Evolutionary conservation across 2,888 invertebrate genomes (phyloP).

Genomic region (Drosophila recens): DNA sequence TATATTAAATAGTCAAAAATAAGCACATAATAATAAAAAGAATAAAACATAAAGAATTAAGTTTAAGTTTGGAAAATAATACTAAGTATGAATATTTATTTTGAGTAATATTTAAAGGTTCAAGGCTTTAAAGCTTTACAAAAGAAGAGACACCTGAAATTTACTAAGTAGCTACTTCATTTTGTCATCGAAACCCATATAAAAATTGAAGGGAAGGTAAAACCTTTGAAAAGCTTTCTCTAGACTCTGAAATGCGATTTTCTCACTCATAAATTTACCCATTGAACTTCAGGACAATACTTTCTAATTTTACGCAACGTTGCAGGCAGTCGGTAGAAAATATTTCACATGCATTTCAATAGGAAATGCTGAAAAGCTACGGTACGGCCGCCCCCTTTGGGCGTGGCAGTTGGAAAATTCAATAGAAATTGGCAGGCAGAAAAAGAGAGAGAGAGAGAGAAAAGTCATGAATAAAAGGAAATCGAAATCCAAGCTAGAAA

Average conservation of each 20-base stretch:
- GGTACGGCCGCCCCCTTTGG: not conserved
- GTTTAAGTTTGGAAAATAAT: not conserved
- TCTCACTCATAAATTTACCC: slow-evolving; percentile 62
- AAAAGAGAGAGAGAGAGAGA: slow-evolving; percentile 12
- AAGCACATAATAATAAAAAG: not conserved
- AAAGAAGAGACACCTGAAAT: not conserved
- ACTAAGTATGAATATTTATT: not conserved
- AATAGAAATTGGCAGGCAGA: slow-evolving; percentile 36
- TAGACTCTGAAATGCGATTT: slow-evolving; percentile 49
- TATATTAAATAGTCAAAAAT: not conserved
- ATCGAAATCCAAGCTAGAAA: slow-evolving; percentile 44
- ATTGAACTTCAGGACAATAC: slow-evolving; percentile 70
- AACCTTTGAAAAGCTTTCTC: not conserved
- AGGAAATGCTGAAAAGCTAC: slow-evolving; percentile 28
- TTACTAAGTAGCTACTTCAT: not conserved
- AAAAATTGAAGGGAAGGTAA: not conserved
- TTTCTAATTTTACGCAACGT: slow-evolving; percentile 78
- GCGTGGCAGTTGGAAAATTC: slow-evolving; percentile 32
- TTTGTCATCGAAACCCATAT: not conserved
- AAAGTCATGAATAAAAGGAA: slow-evolving; percentile 21
- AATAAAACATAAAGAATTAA: not conserved
- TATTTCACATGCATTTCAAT: slow-evolving; percentile 58
- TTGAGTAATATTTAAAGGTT: not conserved
- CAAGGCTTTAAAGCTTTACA: too few species aligned
- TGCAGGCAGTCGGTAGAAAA: slow-evolving; percentile 51